Conservation (phyloP, 2,888 invertebrate genomes). For the Cosmia pyralina region DNA sequence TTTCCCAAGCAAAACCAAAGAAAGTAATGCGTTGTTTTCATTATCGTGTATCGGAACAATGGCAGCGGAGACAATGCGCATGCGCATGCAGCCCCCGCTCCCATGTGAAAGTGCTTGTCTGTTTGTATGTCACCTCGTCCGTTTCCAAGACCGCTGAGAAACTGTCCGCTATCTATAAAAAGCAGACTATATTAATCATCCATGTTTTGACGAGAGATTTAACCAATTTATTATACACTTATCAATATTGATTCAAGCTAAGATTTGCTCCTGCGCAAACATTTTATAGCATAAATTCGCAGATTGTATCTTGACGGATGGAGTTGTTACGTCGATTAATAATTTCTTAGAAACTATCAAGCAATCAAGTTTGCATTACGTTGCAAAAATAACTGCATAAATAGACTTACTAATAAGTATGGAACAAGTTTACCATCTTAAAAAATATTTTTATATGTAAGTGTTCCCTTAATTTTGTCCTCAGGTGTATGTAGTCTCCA, state of each 20-base stretch:
- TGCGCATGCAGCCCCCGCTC: constrained; percentile 65
- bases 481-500: constrained; percentile 10
- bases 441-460: neutral
- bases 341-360: constrained; percentile 37
- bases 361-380: constrained; percentile 9
- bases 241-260: constrained; percentile 47
- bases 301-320: constrained; percentile 52
- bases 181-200: constrained; percentile 53
- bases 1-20: constrained; percentile 72
- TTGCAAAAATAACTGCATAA: constrained; percentile 21
- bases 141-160: constrained; percentile 64
- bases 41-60: constrained; percentile 69
- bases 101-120: constrained; percentile 80
- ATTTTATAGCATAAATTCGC: constrained; percentile 10
- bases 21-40: constrained; percentile 74
- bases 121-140: constrained; percentile 70
- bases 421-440: neutral
- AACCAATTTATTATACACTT: constrained; percentile 40
- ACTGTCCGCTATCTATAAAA: constrained; percentile 53
- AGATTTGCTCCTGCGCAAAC: constrained; percentile 48
- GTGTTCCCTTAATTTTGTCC: constrained; percentile 27
- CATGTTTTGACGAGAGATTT: constrained; percentile 41
- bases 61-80: constrained; percentile 68
- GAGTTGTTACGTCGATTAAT: constrained; percentile 28
- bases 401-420: neutral